Evolutionary conservation across 2,113 vertebrate species (phyloP), one percentile per base, ranked within the genome.

Genomic region (Hyperopisus bebe): DNA sequence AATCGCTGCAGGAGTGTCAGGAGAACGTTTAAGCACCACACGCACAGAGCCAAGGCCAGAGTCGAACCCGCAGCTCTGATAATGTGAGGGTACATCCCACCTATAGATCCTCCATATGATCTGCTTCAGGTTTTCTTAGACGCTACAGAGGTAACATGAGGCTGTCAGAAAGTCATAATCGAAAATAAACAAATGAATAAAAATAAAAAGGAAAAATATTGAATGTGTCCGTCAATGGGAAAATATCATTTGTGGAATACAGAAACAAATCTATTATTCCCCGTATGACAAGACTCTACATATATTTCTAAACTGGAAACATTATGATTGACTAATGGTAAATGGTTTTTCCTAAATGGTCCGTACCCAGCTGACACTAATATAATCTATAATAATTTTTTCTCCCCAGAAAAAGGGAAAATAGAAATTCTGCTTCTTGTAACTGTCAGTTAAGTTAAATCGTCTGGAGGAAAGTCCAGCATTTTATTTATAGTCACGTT

Each of bases 361-460:
- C 47, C 21, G 19, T 74, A 62, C 46, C 44, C 48, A 19, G 2
- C 58, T 87, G 62, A 51, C 83, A 55, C 10, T 89, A 46, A 89
- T 77, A 80, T 87, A 77, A 90, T 90, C 62, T 42, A 44, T 83
- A 53, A 80, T 80, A 7, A 7, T 39, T 80, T 39, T 74, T 51
- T 27, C 24, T 17, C 35, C 24, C 82, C 27, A 35, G 50, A 88
- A 70, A 62, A 53, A 42, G 31, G 31, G 31, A 17, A 51, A 89
- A 47, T 89, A 42, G 86, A 88, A 88, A 88, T 48, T 88, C 42
- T 21, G 21, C 11, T 58, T 48, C 86, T 88, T 55, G 35, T 90
- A 39, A 62, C 70, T 90, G 90, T 88, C 50, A 48, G 51, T 83
- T 88, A 87, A 74, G 89, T 10, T 88, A 84, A 88, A 90, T 39